These are phyloP conservation scores for Epinotia nisella DNA, from an alignment of 2,888 invertebrate species.

Conservation along the genomic window DNA sequence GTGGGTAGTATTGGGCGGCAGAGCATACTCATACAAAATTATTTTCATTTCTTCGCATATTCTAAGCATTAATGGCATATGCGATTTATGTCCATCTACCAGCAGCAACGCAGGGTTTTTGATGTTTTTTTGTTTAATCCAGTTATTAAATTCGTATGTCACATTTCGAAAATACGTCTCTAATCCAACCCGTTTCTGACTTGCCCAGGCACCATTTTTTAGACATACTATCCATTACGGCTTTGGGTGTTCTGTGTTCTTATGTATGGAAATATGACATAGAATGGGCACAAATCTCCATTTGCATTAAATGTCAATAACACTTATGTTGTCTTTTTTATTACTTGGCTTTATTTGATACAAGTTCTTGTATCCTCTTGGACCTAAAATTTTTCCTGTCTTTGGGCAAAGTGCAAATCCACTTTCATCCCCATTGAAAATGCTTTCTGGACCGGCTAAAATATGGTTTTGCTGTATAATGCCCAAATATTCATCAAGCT, in stretches of 20 bases:
- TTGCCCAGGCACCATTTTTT: slow-evolving; percentile 45
- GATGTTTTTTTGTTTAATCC: slow-evolving; percentile 36
- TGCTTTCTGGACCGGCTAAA: too few relatives aligned
- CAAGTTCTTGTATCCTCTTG: too few relatives aligned
- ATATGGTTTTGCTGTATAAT: too few relatives aligned
- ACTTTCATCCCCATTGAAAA: too few relatives aligned
- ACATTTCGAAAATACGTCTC: slow-evolving; percentile 41
- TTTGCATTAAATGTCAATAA: slow-evolving; percentile 7
- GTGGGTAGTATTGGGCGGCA: slow-evolving; percentile 47
- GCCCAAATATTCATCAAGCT: too few relatives aligned
- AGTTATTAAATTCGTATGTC: background rate
- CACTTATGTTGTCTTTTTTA: slow-evolving; percentile 36
- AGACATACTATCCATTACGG: slow-evolving; percentile 50
- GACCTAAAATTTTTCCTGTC: background rate
- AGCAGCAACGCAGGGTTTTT: slow-evolving; percentile 45
- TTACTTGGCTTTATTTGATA: slow-evolving; percentile 11
- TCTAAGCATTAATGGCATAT: slow-evolving; percentile 36
- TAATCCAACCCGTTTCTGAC: slow-evolving; percentile 48
- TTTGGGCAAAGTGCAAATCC: too few relatives aligned
- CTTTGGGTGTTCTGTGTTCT: slow-evolving; percentile 49
- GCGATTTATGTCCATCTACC: slow-evolving; percentile 47
- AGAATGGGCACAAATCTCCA: slow-evolving; percentile 47
- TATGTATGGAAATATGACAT: slow-evolving; percentile 51
- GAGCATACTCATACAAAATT: slow-evolving; percentile 45
- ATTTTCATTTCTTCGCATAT: slow-evolving; percentile 46